Percentiles rank a stretch among this genome's conserved stretches.
Evolutionary conservation across 2,888 invertebrate genomes (phyloP).

Genomic region (Tenthredo livida): DNA sequence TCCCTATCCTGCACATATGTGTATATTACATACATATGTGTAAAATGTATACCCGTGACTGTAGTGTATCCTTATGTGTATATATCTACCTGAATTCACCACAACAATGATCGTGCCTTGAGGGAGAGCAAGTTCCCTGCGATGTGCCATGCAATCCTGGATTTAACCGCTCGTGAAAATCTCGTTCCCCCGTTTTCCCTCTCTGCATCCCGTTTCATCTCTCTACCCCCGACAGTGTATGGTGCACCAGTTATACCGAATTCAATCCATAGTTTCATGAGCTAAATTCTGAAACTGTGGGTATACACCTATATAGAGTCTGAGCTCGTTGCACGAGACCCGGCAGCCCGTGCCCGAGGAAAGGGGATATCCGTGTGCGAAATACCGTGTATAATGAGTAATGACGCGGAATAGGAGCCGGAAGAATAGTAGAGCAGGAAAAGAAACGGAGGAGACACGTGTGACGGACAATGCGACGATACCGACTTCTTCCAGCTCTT

Average conservation of each 20-base stretch:
- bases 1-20: background rate
- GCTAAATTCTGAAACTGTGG: background rate
- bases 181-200: background rate
- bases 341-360: background rate
- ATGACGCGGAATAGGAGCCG: background rate
- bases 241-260: background rate
- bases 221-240: background rate
- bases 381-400: background rate
- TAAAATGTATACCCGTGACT: background rate
- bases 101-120: background rate
- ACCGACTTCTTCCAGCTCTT: background rate
- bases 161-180: slow-evolving; percentile 25
- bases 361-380: background rate
- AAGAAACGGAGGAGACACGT: background rate
- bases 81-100: background rate
- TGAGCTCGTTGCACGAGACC: background rate
- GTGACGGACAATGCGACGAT: background rate
- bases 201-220: background rate
- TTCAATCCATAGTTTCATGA: background rate
- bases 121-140: background rate
- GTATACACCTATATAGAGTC: background rate
- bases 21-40: background rate
- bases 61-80: background rate
- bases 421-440: background rate
- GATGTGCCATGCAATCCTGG: background rate